Evolutionary conservation across 2,888 invertebrate species (phyloP).

Genomic region (Bedellia somnulentella): DNA sequence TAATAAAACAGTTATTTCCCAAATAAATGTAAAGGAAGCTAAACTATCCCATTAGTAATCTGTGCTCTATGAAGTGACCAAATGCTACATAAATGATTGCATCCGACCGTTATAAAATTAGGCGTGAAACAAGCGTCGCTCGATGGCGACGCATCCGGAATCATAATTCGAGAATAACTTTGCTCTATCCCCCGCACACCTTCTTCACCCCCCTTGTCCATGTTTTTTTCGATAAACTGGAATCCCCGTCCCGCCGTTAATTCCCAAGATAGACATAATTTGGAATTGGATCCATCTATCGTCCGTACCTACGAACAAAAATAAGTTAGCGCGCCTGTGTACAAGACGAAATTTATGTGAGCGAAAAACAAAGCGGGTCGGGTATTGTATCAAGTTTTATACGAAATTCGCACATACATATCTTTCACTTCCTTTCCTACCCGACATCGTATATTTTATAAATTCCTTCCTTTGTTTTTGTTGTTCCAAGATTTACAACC

Average conservation of each 20-base stretch:
- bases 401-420: conserved; percentile 13
- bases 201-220: conserved; percentile 19
- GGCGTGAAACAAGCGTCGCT: conserved; percentile 53
- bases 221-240: conserved; percentile 56
- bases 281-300: conserved; percentile 64
- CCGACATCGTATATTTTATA: no score
- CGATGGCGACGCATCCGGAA: conserved; percentile 51
- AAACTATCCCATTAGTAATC: no score
- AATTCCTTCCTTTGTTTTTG: not conserved
- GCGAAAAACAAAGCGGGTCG: conserved; percentile 35
- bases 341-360: conserved; percentile 35
- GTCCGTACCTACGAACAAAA: conserved; percentile 51
- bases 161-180: conserved; percentile 60
- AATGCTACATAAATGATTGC: no score
- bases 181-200: conserved; percentile 20
- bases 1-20: no score
- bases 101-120: conserved; percentile 21
- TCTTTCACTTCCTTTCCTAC: conserved; percentile 1
- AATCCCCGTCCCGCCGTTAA: conserved; percentile 55
- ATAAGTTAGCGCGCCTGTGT: conserved; percentile 40
- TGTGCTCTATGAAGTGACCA: no score
- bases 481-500: not conserved
- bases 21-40: no score
- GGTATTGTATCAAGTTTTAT: conserved; percentile 20
- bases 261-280: conserved; percentile 64